These are phyloP conservation scores for Stenichneumon culpator DNA, from an alignment of 2,888 invertebrate genomes.

Conservation along the genomic window DNA sequence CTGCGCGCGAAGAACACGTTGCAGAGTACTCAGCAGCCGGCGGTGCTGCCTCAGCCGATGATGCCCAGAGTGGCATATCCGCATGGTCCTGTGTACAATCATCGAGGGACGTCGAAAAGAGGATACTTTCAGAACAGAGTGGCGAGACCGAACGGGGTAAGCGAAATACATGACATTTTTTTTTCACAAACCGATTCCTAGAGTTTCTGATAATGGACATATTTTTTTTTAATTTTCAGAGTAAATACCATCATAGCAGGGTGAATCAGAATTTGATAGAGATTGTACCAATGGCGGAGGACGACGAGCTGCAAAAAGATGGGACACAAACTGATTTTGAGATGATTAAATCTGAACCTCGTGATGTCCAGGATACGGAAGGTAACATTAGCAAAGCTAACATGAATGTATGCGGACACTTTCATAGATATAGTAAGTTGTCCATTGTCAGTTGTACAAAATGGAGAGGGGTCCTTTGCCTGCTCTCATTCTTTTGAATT, in stretches of 20 bases:
- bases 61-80: slow-evolving; percentile 50
- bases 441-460: too few relatives aligned
- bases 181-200: not conserved
- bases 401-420: not conserved
- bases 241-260: slow-evolving; percentile 78
- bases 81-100: slow-evolving; percentile 71
- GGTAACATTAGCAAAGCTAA: slow-evolving; percentile 47
- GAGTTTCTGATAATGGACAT: not conserved
- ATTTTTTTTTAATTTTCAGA: slow-evolving; percentile 70
- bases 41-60: slow-evolving; percentile 26
- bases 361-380: slow-evolving; percentile 33
- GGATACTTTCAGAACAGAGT: slow-evolving; percentile 72
- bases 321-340: slow-evolving; percentile 38
- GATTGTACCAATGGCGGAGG: slow-evolving; percentile 84
- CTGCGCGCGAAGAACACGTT: slow-evolving; percentile 77
- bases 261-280: slow-evolving; percentile 86
- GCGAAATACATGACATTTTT: slow-evolving; percentile 41
- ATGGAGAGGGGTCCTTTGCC: too few relatives aligned
- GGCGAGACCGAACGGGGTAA: slow-evolving; percentile 79
- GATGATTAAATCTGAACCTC: slow-evolving; percentile 29
- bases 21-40: slow-evolving; percentile 33
- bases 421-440: not conserved
- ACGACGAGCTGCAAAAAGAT: slow-evolving; percentile 72
- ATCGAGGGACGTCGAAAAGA: slow-evolving; percentile 71
- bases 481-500: too few relatives aligned